phyloP scores from a whole-genome alignment of 2,888 invertebrate genomes.

The Calliphora vomitoria region DNA sequence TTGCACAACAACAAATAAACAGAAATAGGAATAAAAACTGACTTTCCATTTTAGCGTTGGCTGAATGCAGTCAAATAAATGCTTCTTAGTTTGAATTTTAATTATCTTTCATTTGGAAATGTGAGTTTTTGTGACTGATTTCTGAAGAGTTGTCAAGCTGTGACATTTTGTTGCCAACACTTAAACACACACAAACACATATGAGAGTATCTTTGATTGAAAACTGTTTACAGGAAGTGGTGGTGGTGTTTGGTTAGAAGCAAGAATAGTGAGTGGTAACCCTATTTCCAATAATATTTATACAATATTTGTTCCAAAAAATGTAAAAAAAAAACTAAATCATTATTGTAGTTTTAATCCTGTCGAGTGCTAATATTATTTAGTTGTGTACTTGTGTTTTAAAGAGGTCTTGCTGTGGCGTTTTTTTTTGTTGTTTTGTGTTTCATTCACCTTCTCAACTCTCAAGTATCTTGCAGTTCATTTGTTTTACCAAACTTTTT shows the following conservation, averaged over 20 bases:
- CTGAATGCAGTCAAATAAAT: conserved; percentile 10
- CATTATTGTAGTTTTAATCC: conserved; percentile 33
- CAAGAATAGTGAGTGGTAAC: conserved; percentile 25
- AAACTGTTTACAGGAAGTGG: conserved; percentile 49
- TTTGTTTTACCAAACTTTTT: conserved; percentile 54
- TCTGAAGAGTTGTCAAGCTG: conserved; percentile 71
- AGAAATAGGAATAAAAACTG: conserved; percentile 9
- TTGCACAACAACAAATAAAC: conserved; percentile 10
- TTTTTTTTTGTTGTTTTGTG: conserved; percentile 27
- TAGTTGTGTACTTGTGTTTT: conserved; percentile 2
- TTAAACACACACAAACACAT: conserved; percentile 5
- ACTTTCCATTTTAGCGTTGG: conserved; percentile 18
- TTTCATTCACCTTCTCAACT: conserved; percentile 8
- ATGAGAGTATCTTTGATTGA: neutral
- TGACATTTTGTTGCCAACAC: conserved; percentile 60
- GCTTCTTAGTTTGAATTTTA: conserved; percentile 67
- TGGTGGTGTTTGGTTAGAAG: conserved; percentile 11
- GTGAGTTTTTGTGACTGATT: conserved; percentile 43
- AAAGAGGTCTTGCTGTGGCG: conserved; percentile 53
- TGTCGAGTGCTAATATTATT: conserved; percentile 62
- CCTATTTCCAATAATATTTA: conserved; percentile 57
- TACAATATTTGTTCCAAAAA: conserved; percentile 10
- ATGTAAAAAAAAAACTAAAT: neutral
- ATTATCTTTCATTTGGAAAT: conserved; percentile 64
- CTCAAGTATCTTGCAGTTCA: conserved; percentile 65